Evolutionary conservation across 2,888 invertebrate species (phyloP), one percentile per base, ranked within the genome.

Genomic region (Cheilosia vulpina): DNA sequence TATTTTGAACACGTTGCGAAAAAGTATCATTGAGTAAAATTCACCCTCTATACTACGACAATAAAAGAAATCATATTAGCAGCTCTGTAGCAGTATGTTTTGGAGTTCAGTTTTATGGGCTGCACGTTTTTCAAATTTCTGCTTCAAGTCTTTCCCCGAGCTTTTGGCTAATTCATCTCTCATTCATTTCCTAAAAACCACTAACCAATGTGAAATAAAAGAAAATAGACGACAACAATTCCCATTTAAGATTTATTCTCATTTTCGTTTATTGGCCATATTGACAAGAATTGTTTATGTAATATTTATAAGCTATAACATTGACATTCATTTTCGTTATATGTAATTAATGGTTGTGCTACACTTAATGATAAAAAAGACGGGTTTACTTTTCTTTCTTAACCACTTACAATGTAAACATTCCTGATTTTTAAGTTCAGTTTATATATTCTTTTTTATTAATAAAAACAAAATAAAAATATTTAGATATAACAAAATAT

Each of bases 201-300:
- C 7, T 31, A 31, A 9, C 9, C 31, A 13, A 4, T 38, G 13
- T 13, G 38, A 11, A 38, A 13, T 38, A 1, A 24, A 1, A 24
- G 21, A 21, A 52, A 24, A 53, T n/a, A 53, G 27, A 31, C 15
- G 9, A 53, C 13, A 53, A 53, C 13, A 13, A 53, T 13, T 3
- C 7, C 11, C 43, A 45, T 52, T 62, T 9, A 82, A 57, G 69
- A 69, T 75, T 79, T 63, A 55, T 41, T 75, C 63, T 84, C 58
- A 79, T 58, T 84, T 80, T 76, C 71, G 13, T 88, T 91, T 90
- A 91, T 91, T 91, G 91, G 91, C 91, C 90, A 89, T 91, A 90
- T 89, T 91, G 91, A 91, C 91, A 91, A 91, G 90, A 91, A 91
- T 91, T 90, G 89, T 90, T 85, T 75, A 76, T 81, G 62, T 81